These are phyloP conservation scores for Lota lota DNA, from an alignment of 2,113 vertebrate species.

Conservation along the genomic window DNA sequence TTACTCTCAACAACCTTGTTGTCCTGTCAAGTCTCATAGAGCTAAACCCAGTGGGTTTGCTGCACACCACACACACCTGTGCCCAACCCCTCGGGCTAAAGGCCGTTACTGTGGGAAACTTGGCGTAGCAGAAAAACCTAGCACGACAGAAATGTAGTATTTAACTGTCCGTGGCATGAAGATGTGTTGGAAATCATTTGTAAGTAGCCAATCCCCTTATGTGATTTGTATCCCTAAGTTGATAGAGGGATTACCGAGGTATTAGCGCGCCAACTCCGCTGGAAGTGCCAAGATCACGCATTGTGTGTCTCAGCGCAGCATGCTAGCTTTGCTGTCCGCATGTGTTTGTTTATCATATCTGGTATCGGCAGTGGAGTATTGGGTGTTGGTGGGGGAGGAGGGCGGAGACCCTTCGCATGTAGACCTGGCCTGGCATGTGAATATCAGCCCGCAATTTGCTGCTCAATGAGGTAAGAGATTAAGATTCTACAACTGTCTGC, in stretches of 20 bases:
- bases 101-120: too few species aligned
- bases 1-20: too few species aligned
- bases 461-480: slow-evolving; percentile 73
- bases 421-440: slow-evolving; percentile 29
- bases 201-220: slow-evolving; percentile 70
- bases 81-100: too few species aligned
- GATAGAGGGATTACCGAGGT: slow-evolving; percentile 76
- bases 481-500: slow-evolving; percentile 56
- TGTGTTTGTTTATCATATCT: slow-evolving; percentile 25
- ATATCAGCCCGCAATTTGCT: slow-evolving; percentile 54
- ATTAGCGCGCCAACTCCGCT: slow-evolving; percentile 55
- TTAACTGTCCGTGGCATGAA: slow-evolving; percentile 14
- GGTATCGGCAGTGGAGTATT: not conserved
- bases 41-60: too few species aligned
- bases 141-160: not conserved
- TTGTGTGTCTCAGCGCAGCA: not conserved
- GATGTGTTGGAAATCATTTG: slow-evolving; percentile 63
- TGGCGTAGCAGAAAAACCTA: too few species aligned
- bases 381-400: too few species aligned
- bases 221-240: slow-evolving; percentile 74
- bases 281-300: not conserved
- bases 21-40: too few species aligned
- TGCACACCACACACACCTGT: too few species aligned
- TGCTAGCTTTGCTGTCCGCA: slow-evolving; percentile 15
- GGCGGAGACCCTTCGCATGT: too few species aligned